Conservation (phyloP, 2,888 invertebrate genomes). For the Napeogenes inachia region DNA sequence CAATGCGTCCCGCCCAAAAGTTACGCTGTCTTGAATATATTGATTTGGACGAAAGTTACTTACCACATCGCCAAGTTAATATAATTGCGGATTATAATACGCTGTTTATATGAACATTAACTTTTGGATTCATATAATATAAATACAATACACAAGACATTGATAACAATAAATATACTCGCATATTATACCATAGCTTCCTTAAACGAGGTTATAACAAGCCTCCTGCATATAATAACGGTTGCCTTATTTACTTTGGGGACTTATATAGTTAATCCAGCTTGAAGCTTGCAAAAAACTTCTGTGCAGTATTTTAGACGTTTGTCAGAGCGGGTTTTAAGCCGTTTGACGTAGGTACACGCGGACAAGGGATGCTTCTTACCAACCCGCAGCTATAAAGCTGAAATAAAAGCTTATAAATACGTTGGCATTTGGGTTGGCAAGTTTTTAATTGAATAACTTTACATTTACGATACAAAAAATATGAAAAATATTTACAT, state of each 20-base stretch:
- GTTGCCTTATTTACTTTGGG: background rate
- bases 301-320: slow-evolving; percentile 14
- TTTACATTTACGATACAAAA: slow-evolving; percentile 15
- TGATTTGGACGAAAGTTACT: slow-evolving; percentile 24
- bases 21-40: slow-evolving; percentile 31
- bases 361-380: slow-evolving; percentile 27
- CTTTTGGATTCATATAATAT: too few species aligned
- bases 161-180: too few species aligned
- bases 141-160: too few species aligned
- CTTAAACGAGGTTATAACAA: background rate
- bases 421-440: slow-evolving; percentile 19
- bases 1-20: slow-evolving; percentile 40
- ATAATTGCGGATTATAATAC: background rate
- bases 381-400: slow-evolving; percentile 19
- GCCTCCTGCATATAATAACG: background rate
- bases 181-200: background rate
- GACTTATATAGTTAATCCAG: slow-evolving; percentile 12
- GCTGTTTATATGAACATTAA: too few species aligned
- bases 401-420: slow-evolving; percentile 21
- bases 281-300: slow-evolving; percentile 17
- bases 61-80: background rate
- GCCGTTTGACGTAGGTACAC: slow-evolving; percentile 24
- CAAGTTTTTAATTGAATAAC: slow-evolving; percentile 26
- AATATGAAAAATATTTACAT: slow-evolving; percentile 9
- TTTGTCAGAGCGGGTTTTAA: slow-evolving; percentile 26